Conservation (phyloP, 2,113 vertebrate genomes). For the Catharus bicknelli region DNA sequence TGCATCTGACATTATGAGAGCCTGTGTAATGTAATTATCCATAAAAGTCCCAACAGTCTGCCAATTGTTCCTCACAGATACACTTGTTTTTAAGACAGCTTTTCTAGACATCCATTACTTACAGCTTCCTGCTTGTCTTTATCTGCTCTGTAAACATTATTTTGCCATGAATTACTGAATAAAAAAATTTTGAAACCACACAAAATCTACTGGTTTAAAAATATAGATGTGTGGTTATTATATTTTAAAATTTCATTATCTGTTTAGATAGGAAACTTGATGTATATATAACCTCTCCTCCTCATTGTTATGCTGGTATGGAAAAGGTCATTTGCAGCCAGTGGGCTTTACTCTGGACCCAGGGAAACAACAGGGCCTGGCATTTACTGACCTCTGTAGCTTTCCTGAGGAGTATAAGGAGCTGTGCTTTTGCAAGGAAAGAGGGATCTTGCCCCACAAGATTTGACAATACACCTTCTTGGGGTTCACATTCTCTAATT, state of each 20-base stretch:
- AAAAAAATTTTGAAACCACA: background rate
- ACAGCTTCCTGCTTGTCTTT: background rate
- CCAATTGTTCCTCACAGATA: conserved; percentile 6
- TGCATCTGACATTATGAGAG: conserved; percentile 46
- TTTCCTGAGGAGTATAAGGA: background rate
- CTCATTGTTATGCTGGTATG: background rate
- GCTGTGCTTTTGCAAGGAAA: background rate
- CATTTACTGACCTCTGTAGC: background rate
- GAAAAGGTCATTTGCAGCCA: background rate
- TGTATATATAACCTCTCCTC: background rate
- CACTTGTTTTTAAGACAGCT: conserved; percentile 35
- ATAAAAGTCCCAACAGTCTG: conserved; percentile 18
- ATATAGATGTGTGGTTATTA: background rate
- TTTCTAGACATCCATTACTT: conserved; percentile 2
- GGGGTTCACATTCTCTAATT: background rate
- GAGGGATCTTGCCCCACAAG: background rate
- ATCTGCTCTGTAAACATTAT: background rate
- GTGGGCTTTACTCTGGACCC: background rate
- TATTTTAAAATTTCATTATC: background rate
- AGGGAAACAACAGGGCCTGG: rapidly evolving
- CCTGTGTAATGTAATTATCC: conserved; percentile 46
- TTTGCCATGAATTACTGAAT: background rate
- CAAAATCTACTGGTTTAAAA: background rate
- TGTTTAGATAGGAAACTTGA: background rate
- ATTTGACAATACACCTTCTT: background rate